Evolutionary conservation across 53 echinoderm and acorn worm species (phyloP).

Genomic region (Actinopyga echinites): DNA sequence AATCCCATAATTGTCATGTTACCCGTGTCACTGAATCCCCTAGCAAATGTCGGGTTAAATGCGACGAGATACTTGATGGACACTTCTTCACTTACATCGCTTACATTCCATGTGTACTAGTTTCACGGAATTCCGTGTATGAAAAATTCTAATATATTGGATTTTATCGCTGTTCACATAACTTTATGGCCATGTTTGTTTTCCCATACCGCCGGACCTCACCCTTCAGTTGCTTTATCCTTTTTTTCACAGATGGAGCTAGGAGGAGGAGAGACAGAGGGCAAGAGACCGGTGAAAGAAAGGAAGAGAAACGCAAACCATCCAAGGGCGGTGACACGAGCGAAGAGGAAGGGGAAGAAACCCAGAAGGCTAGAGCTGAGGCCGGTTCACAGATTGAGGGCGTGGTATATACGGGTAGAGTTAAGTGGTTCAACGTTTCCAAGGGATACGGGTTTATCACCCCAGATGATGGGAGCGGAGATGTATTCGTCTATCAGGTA

Average conservation of each 20-base stretch:
- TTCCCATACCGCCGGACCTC: background rate
- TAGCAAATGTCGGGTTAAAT: too few relatives aligned
- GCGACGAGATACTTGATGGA: too few relatives aligned
- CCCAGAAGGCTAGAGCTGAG: slow-evolving; percentile 51
- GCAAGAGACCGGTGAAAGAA: slow-evolving; percentile 49
- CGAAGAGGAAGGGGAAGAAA: slow-evolving; percentile 52
- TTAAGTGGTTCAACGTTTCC: slow-evolving; percentile 94
- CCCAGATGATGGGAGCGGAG: slow-evolving; percentile 79
- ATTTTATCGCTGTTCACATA: too few relatives aligned
- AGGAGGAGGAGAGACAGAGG: slow-evolving; percentile 39
- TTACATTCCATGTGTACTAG: too few relatives aligned
- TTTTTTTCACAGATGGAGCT: slow-evolving; percentile 42
- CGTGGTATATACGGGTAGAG: slow-evolving; percentile 82
- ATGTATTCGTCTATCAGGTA: slow-evolving; percentile 98
- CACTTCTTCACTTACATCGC: too few relatives aligned
- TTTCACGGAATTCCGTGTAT: too few relatives aligned
- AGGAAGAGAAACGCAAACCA: slow-evolving; percentile 27
- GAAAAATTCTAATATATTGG: too few relatives aligned
- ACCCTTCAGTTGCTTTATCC: background rate
- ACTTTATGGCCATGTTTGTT: background rate
- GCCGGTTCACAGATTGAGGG: slow-evolving; percentile 64
- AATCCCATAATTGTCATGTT: too few relatives aligned
- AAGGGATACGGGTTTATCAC: slow-evolving; percentile 98
- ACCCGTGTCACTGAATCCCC: too few relatives aligned
- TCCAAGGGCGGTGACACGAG: slow-evolving; percentile 28